A percentile compares a stretch with the other conserved stretches of the same genome.
These are phyloP conservation scores for Catocala sponsa DNA, from an alignment of 2,888 invertebrate species.

Conservation along the genomic window DNA sequence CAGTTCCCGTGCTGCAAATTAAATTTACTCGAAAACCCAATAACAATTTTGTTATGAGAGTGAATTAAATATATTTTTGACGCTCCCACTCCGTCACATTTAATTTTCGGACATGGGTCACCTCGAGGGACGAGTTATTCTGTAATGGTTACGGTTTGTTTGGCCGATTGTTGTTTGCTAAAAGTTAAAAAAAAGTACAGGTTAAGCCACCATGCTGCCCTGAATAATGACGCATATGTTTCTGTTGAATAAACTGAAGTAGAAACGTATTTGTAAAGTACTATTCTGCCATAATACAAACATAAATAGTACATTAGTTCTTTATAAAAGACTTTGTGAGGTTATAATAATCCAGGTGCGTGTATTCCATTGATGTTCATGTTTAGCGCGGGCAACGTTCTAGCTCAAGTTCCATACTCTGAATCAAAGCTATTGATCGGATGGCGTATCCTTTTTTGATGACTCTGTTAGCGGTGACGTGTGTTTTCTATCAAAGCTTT, in stretches of 20 bases:
- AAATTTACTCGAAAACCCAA: background rate
- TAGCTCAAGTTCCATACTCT: conserved; percentile 19
- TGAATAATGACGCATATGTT: background rate
- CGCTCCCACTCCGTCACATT: conserved; percentile 10
- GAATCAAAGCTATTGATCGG: conserved; percentile 26
- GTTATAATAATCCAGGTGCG: no score
- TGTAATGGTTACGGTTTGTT: conserved; percentile 12
- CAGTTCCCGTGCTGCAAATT: background rate
- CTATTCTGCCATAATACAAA: no score
- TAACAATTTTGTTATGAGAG: conserved; percentile 4
- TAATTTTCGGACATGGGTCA: conserved; percentile 16
- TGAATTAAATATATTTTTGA: conserved; percentile 15
- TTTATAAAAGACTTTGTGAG: no score
- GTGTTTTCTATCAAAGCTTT: conserved; percentile 21
- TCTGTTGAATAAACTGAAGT: background rate
- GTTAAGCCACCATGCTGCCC: background rate
- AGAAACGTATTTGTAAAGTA: background rate
- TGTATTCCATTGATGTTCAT: background rate
- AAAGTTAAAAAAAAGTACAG: conserved; percentile 3
- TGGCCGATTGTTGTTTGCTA: conserved; percentile 10
- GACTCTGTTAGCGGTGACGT: conserved; percentile 25
- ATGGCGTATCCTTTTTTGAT: conserved; percentile 44
- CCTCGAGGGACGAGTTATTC: conserved; percentile 13
- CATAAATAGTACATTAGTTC: no score
- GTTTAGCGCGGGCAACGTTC: conserved; percentile 1